Percentiles rank a stretch among this genome's conserved stretches.
Conservation (phyloP, 2,797 vertebrate genomes). For the Neosalanx taihuensis region DNA sequence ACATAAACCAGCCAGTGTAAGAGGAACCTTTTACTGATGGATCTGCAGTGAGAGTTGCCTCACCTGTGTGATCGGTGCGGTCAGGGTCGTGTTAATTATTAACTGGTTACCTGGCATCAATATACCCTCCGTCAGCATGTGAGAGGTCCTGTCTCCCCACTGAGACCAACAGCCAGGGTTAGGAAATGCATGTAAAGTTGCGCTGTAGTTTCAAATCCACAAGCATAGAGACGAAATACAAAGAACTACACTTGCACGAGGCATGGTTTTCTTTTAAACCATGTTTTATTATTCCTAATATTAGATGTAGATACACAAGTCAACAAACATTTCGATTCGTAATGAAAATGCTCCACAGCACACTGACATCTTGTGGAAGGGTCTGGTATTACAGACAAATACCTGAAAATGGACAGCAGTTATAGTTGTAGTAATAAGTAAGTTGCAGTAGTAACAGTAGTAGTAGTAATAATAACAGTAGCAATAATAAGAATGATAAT, state of each 20-base stretch:
- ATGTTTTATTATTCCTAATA: slow-evolving; percentile 83
- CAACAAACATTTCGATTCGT: slow-evolving; percentile 75
- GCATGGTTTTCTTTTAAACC: slow-evolving; percentile 67
- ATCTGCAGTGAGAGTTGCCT: neutral
- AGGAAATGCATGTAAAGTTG: neutral
- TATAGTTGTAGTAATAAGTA: slow-evolving; percentile 74
- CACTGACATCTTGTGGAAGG: slow-evolving; percentile 79
- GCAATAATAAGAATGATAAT: slow-evolving; percentile 64
- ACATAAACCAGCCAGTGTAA: neutral
- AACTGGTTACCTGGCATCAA: no score
- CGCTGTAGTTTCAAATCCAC: neutral
- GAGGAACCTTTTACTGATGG: neutral
- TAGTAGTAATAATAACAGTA: slow-evolving; percentile 75
- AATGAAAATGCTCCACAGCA: slow-evolving; percentile 83
- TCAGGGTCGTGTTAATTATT: no score
- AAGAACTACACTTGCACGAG: neutral
- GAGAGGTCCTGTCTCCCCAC: no score
- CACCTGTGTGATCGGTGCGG: no score
- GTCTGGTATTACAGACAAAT: slow-evolving; percentile 76
- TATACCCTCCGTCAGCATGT: no score
- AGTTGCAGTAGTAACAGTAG: slow-evolving; percentile 76
- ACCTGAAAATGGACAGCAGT: slow-evolving; percentile 80
- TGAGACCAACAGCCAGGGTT: no score
- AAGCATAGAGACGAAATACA: neutral
- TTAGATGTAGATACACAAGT: slow-evolving; percentile 81